Conservation (phyloP, 64 coral and sea anemone species). For the Montipora foliosa region DNA sequence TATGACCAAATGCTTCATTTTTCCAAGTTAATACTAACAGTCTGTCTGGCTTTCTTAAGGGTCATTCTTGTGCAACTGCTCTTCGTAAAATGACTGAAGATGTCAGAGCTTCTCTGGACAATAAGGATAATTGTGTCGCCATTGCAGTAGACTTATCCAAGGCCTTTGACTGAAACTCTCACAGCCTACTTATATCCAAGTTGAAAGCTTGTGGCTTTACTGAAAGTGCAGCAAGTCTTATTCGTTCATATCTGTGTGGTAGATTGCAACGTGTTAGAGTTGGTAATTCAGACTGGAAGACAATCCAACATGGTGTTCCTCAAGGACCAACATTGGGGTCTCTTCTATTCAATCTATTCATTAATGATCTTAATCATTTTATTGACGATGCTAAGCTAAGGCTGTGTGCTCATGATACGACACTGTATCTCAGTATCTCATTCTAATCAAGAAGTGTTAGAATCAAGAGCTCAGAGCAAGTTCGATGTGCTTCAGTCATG, state of each 20-base stretch:
- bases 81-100: constrained; percentile 72
- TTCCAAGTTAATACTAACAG: not conserved
- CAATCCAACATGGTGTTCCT: not conserved
- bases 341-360: too few relatives aligned
- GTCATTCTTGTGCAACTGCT: constrained; percentile 59
- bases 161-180: constrained; percentile 29
- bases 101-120: constrained; percentile 38
- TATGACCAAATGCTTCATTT: constrained; percentile 13
- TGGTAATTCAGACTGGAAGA: constrained; percentile 9
- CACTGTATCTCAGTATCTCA: not conserved
- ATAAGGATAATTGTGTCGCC: constrained; percentile 15
- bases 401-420: constrained; percentile 9
- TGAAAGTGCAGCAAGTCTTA: constrained; percentile 11
- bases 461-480: not conserved
- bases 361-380: not conserved
- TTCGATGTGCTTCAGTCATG: not conserved
- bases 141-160: constrained; percentile 33
- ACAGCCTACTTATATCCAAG: constrained; percentile 28
- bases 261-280: too few relatives aligned
- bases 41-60: constrained; percentile 61
- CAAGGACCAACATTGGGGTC: too few relatives aligned
- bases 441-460: not conserved
- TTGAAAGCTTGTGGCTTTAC: constrained; percentile 11
- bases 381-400: not conserved
- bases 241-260: too few relatives aligned